phyloP scores from a whole-genome alignment of 2,888 invertebrate species.

The Lysandra bellargus region DNA sequence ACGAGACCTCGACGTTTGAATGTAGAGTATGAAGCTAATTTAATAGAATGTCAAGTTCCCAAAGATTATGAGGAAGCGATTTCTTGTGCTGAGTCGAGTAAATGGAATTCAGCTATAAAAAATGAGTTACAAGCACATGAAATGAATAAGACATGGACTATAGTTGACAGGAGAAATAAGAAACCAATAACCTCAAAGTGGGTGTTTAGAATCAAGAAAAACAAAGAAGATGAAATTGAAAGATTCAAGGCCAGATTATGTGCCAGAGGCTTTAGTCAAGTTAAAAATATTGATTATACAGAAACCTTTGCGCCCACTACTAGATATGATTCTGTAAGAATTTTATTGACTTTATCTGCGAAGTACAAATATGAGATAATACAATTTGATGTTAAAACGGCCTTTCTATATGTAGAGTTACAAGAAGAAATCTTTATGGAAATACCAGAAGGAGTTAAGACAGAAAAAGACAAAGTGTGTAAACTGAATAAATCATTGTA shows the following conservation, averaged over 20 bases:
- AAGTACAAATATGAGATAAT: constrained; percentile 32
- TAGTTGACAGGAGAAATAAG: constrained; percentile 36
- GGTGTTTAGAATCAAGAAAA: constrained; percentile 42
- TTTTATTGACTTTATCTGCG: constrained; percentile 23
- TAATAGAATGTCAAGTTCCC: constrained; percentile 40
- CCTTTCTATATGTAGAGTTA: constrained; percentile 42
- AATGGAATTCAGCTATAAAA: constrained; percentile 41
- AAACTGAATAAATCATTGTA: constrained; percentile 42
- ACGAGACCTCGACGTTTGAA: too few species aligned
- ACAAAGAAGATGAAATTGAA: constrained; percentile 36
- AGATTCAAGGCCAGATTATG: constrained; percentile 40
- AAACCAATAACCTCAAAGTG: constrained; percentile 43
- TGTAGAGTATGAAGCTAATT: too few species aligned
- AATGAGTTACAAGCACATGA: constrained; percentile 42
- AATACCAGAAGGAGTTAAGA: too few species aligned
- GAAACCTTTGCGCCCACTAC: constrained; percentile 42
- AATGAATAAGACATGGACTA: constrained; percentile 43
- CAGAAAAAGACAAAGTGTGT: constrained; percentile 30
- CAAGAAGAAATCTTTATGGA: constrained; percentile 43
- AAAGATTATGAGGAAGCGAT: constrained; percentile 43
- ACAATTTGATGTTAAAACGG: constrained; percentile 44
- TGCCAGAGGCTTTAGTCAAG: constrained; percentile 41
- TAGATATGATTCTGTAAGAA: constrained; percentile 23
- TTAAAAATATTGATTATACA: constrained; percentile 40
- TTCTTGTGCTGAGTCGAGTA: constrained; percentile 35